Conservation (phyloP, 2,113 vertebrate species). For the Ceratotherium simum region DNA sequence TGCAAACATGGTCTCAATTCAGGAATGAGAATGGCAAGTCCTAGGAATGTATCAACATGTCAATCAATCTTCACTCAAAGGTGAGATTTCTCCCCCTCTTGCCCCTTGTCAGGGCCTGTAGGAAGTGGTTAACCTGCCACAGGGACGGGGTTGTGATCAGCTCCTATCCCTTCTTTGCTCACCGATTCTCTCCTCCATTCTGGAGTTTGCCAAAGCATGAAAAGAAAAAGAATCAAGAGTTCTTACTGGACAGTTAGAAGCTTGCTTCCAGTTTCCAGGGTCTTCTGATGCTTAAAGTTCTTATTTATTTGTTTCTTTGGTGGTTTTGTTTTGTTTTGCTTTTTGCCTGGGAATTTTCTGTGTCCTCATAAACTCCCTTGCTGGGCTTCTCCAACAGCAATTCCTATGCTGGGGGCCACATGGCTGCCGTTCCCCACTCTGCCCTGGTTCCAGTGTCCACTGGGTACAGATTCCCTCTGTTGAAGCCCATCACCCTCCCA, state of each 20-base stretch:
- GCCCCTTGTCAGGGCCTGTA: neutral
- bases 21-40: neutral
- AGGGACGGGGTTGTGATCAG: neutral
- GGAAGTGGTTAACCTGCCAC: neutral
- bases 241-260: neutral
- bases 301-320: neutral
- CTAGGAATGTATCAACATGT: neutral
- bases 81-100: neutral
- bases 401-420: neutral
- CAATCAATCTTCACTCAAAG: neutral
- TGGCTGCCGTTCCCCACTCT: fast-evolving
- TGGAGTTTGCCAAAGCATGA: neutral
- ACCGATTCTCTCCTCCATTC: neutral
- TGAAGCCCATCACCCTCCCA: neutral
- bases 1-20: neutral
- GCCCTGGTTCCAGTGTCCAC: too few species aligned
- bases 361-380: neutral
- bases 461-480: neutral
- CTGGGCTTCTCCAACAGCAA: neutral
- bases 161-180: neutral
- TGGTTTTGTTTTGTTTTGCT: neutral
- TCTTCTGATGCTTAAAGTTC: neutral
- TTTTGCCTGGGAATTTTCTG: neutral
- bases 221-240: neutral
- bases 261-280: neutral